Conservation (phyloP, 2,113 vertebrate genomes). For the Forbesichthys papilliferus region DNA sequence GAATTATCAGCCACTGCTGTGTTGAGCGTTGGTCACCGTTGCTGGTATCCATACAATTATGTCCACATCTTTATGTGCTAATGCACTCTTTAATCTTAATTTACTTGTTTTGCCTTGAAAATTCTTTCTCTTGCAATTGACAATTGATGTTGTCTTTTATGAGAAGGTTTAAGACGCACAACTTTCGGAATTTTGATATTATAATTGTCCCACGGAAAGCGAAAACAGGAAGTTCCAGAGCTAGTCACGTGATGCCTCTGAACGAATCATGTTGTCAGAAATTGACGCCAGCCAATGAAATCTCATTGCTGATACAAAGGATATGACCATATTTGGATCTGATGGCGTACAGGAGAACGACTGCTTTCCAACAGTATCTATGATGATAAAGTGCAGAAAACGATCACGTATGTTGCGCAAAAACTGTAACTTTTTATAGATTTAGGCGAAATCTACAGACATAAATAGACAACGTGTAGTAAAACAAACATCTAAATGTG, state of each 20-base stretch:
- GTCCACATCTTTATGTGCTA: not conserved
- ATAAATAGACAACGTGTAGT: conserved; percentile 2
- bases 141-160: not conserved
- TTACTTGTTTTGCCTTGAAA: not conserved
- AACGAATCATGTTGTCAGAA: conserved; percentile 3
- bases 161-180: no score
- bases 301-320: not conserved
- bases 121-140: not conserved
- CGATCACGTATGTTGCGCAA: not conserved
- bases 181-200: not conserved
- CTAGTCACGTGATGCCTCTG: not conserved
- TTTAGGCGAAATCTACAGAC: not conserved
- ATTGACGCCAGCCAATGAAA: not conserved
- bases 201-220: not conserved
- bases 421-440: conserved; percentile 9
- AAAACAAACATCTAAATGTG: conserved; percentile 16
- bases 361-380: conserved; percentile 10
- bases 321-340: conserved; percentile 2
- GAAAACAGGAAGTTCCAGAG: not conserved
- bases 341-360: not conserved
- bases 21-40: not conserved
- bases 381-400: not conserved
- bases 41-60: not conserved
- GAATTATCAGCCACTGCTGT: not conserved
- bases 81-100: not conserved